Evolutionary conservation across 2,113 vertebrate genomes (phyloP).

Genomic region (Otolemur garnettii): DNA sequence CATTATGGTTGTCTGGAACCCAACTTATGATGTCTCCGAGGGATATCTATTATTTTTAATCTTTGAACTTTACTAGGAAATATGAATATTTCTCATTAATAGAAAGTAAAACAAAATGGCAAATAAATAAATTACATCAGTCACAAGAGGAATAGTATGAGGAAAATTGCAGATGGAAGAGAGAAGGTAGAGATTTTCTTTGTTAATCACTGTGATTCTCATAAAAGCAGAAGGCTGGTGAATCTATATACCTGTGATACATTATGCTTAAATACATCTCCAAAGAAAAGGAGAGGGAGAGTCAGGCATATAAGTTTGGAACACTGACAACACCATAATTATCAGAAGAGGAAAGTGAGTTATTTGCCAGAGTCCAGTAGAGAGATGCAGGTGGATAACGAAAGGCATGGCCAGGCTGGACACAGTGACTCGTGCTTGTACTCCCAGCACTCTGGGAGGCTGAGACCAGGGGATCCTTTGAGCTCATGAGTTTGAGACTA

Average conservation of each 20-base stretch:
- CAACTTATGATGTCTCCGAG: not conserved
- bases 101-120: not conserved
- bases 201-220: not conserved
- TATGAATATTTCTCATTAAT: not conserved
- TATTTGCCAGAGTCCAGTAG: too few relatives aligned
- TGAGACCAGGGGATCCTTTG: too few relatives aligned
- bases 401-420: not conserved
- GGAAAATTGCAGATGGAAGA: not conserved
- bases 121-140: not conserved
- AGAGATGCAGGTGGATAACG: too few relatives aligned
- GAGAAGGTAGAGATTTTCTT: not conserved
- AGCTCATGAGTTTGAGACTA: too few relatives aligned
- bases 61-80: not conserved
- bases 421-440: too few relatives aligned
- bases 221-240: too few relatives aligned
- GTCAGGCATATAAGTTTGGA: not conserved
- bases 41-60: not conserved
- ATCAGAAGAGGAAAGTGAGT: not conserved
- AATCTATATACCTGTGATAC: rapidly evolving
- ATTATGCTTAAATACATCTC: not conserved
- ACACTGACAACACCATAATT: too few relatives aligned
- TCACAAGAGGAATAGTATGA: not conserved
- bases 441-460: too few relatives aligned
- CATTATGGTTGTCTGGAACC: not conserved
- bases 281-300: not conserved